Evolutionary conservation across 2,797 vertebrate species (phyloP).

Genomic region (Tiaroga cobitis): DNA sequence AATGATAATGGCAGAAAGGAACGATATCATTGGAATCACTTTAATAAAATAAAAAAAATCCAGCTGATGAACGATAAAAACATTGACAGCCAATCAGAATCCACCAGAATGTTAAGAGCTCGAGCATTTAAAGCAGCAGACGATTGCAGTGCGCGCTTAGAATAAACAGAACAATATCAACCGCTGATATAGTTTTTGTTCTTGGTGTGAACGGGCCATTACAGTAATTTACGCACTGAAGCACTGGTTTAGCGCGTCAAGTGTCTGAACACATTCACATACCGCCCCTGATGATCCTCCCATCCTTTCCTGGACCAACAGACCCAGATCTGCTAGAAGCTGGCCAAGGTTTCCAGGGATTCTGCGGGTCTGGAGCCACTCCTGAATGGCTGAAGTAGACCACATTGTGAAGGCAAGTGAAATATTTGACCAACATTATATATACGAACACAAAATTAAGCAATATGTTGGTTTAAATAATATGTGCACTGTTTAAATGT

Average conservation of each 20-base stretch:
- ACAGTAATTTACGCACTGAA: background rate
- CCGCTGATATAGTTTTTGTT: background rate
- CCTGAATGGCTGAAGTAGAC: constrained; percentile 79
- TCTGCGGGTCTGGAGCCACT: constrained; percentile 77
- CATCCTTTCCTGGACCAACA: constrained; percentile 90
- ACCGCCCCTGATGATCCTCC: constrained; percentile 94
- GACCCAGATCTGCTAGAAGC: constrained; percentile 80
- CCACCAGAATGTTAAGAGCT: background rate
- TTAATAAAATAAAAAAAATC: background rate
- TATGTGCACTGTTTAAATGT: background rate
- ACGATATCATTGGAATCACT: background rate
- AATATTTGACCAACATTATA: background rate
- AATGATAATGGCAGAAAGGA: background rate
- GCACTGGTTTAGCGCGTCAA: background rate
- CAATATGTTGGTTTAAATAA: background rate
- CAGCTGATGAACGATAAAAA: background rate
- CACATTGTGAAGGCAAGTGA: background rate
- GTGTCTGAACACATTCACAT: constrained; percentile 58
- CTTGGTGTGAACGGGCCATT: background rate
- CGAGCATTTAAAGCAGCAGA: background rate
- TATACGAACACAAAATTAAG: background rate
- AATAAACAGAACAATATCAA: background rate
- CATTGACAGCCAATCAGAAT: background rate
- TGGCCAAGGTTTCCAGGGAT: constrained; percentile 76
- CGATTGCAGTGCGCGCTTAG: background rate